Percentiles rank a stretch among this genome's conserved stretches.
phyloP scores from a whole-genome alignment of 2,888 invertebrate genomes.

The Taphrorychus bicolor region DNA sequence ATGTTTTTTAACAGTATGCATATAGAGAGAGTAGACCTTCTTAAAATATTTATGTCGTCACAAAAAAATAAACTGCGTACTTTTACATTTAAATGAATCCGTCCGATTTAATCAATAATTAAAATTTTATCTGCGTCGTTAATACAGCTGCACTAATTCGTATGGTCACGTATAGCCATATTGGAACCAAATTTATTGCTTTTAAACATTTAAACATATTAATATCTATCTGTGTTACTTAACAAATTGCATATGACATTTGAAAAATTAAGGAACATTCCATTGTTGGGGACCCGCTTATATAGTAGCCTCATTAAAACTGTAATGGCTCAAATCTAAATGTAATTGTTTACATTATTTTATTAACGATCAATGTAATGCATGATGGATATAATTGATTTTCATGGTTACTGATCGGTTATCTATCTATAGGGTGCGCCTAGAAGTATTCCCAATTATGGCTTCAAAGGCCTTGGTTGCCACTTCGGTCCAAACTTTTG shows the following conservation, averaged over 20 bases:
- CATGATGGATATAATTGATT: not conserved
- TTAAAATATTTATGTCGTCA: not conserved
- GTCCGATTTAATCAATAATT: not conserved
- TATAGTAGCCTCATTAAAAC: not conserved
- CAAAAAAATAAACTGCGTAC: not conserved
- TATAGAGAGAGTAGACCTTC: not conserved
- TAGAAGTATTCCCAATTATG: not conserved
- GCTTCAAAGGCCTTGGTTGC: not conserved
- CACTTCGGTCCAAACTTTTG: not conserved
- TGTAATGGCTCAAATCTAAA: not conserved
- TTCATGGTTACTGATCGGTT: not conserved
- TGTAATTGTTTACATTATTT: not conserved
- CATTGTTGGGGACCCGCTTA: not conserved
- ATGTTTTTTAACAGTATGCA: no score
- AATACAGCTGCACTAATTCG: not conserved
- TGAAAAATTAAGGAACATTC: conserved; percentile 24
- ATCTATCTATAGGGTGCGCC: not conserved
- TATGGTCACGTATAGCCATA: not conserved
- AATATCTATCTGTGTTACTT: conserved; percentile 17
- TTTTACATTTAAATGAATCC: conserved; percentile 1
- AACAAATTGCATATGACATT: conserved; percentile 26
- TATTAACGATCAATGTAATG: not conserved
- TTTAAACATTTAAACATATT: conserved; percentile 13
- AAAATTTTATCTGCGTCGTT: not conserved
- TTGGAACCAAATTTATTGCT: not conserved